A percentile compares a stretch with the other conserved stretches of the same genome.
Conservation (phyloP, 2,113 vertebrate species). For the Podilymbus podiceps region DNA sequence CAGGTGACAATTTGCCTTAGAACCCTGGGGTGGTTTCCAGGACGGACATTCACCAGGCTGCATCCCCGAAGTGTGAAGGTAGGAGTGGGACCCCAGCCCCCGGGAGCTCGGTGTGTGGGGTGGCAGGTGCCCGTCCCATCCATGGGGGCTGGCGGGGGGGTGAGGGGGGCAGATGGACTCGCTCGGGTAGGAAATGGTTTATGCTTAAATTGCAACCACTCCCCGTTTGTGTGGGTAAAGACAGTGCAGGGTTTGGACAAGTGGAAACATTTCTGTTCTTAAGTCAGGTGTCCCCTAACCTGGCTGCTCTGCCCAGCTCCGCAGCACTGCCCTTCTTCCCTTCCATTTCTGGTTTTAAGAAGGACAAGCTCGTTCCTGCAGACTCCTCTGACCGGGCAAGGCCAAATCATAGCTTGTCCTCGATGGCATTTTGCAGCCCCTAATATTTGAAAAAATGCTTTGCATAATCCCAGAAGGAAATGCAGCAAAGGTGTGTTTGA, state of each 20-base stretch:
- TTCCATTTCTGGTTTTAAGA: background rate
- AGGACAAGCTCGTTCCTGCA: background rate
- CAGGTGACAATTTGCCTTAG: background rate
- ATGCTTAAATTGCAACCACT: background rate
- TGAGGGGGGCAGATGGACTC: background rate
- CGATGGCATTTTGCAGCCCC: background rate
- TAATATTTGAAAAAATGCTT: background rate
- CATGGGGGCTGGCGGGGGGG: fast-evolving
- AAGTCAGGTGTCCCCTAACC: background rate
- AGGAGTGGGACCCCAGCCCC: background rate
- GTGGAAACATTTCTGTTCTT: background rate
- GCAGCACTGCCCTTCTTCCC: background rate
- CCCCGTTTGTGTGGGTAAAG: fast-evolving
- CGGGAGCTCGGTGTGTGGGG: fast-evolving
- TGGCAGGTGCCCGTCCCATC: background rate
- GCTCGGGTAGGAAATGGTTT: fast-evolving
- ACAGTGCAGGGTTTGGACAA: fast-evolving
- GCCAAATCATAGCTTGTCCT: background rate
- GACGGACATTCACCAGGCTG: background rate
- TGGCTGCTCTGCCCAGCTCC: background rate
- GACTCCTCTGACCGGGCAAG: background rate
- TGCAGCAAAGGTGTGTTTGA: background rate
- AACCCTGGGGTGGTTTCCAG: background rate
- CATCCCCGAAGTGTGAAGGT: background rate
- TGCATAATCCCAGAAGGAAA: background rate